Conservation (phyloP, 1,140 invertebrate genomes). For the Cotesia glomerata region DNA sequence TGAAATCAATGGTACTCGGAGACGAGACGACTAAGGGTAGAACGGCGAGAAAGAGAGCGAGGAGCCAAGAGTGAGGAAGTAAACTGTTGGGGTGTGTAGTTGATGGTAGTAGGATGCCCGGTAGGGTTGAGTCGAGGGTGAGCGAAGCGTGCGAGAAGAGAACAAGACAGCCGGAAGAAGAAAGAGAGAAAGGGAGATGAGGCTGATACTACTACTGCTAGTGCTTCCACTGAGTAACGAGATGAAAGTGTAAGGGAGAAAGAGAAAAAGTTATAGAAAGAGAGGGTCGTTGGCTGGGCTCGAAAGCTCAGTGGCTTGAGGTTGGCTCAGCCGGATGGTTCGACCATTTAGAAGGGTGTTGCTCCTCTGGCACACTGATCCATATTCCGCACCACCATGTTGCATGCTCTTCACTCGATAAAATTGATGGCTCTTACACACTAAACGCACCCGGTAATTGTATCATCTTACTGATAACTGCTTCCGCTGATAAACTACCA, state of each 20-base stretch:
- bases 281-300: slow-evolving; percentile 13
- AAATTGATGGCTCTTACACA: slow-evolving; percentile 7
- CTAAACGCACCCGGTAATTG: neutral
- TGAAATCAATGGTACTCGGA: slow-evolving; percentile 45
- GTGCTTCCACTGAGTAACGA: neutral
- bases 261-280: no score
- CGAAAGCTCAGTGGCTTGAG: slow-evolving; percentile 14
- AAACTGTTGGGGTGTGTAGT: slow-evolving; percentile 1
- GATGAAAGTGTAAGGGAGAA: neutral
- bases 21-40: neutral
- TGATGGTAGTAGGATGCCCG: slow-evolving; percentile 3
- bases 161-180: neutral
- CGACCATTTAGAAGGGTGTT: slow-evolving; percentile 48
- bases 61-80: neutral
- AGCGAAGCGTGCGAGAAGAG: neutral
- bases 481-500: neutral
- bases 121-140: slow-evolving; percentile 8
- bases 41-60: neutral
- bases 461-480: neutral
- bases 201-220: no score
- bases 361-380: slow-evolving; percentile 56
- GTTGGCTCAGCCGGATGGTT: slow-evolving; percentile 31
- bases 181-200: slow-evolving; percentile 2
- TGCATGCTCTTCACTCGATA: neutral
- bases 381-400: slow-evolving; percentile 48